phyloP scores from a whole-genome alignment of 2,888 invertebrate genomes.

The Acleris laterana region DNA sequence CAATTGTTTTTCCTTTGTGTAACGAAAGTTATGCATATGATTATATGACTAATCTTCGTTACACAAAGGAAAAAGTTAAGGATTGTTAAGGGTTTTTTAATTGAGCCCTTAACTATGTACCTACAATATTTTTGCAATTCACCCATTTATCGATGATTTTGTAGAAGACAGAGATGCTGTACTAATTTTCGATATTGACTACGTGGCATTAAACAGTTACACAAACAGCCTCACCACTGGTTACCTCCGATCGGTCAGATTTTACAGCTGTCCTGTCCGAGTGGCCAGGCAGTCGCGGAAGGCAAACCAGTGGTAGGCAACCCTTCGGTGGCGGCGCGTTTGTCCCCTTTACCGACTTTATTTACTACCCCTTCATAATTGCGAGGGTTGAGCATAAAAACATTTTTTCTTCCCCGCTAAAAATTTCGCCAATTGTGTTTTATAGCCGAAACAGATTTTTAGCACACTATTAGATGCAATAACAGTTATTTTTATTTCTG shows the following conservation, averaged over 20 bases:
- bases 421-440: constrained; percentile 46
- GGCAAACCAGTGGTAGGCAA: constrained; percentile 69
- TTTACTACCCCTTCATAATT: constrained; percentile 78
- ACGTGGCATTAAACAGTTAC: neutral
- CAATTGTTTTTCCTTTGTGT: too few relatives aligned
- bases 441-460: constrained; percentile 37
- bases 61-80: too few relatives aligned
- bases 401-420: constrained; percentile 54
- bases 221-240: neutral
- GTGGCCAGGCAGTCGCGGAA: constrained; percentile 56
- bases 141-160: too few relatives aligned
- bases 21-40: too few relatives aligned
- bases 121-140: too few relatives aligned
- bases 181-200: neutral
- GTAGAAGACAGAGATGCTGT: too few relatives aligned
- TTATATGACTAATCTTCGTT: too few relatives aligned
- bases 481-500: constrained; percentile 42
- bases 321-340: constrained; percentile 77
- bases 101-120: too few relatives aligned
- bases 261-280: constrained; percentile 57
- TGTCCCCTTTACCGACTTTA: constrained; percentile 79
- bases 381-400: constrained; percentile 66
- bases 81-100: too few relatives aligned
- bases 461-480: constrained; percentile 36
- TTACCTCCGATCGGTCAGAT: constrained; percentile 42